These are phyloP conservation scores for Phengaris alcon DNA, from an alignment of 2,888 invertebrate species.

Conservation along the genomic window DNA sequence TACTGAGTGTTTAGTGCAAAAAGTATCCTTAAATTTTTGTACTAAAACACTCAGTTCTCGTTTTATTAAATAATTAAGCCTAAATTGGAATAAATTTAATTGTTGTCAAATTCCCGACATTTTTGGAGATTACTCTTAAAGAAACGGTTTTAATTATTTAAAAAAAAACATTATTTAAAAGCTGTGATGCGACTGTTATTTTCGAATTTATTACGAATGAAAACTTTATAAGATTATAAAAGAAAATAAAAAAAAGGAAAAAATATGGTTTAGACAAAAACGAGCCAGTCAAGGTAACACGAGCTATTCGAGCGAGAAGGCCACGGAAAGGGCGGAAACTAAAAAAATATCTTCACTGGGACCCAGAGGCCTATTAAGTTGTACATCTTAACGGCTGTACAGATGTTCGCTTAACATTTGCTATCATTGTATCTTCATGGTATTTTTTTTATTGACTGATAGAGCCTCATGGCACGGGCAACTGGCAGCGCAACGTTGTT, in stretches of 20 bases:
- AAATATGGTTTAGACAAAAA: constrained; percentile 18
- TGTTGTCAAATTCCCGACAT: too few relatives aligned
- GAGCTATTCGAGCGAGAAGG: constrained; percentile 26
- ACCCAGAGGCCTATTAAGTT: constrained; percentile 22
- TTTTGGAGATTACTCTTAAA: too few relatives aligned
- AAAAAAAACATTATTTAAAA: too few relatives aligned
- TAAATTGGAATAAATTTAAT: too few relatives aligned
- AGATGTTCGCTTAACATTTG: constrained; percentile 16
- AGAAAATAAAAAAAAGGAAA: neutral
- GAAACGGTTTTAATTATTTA: too few relatives aligned
- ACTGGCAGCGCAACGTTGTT: neutral
- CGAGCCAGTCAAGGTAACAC: constrained; percentile 15
- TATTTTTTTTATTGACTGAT: neutral
- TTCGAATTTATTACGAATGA: neutral
- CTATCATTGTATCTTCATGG: constrained; percentile 13
- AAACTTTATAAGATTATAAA: neutral
- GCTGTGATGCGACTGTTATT: neutral
- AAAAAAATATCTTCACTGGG: constrained; percentile 20
- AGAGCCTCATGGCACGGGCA: neutral
- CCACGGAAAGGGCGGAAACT: constrained; percentile 27
- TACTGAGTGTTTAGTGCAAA: too few relatives aligned
- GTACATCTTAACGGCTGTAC: constrained; percentile 10
- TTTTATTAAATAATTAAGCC: too few relatives aligned
- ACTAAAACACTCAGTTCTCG: too few relatives aligned
- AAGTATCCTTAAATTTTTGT: too few relatives aligned